Conservation (phyloP, 1,140 invertebrate species). For the Drosophila asahinai region DNA sequence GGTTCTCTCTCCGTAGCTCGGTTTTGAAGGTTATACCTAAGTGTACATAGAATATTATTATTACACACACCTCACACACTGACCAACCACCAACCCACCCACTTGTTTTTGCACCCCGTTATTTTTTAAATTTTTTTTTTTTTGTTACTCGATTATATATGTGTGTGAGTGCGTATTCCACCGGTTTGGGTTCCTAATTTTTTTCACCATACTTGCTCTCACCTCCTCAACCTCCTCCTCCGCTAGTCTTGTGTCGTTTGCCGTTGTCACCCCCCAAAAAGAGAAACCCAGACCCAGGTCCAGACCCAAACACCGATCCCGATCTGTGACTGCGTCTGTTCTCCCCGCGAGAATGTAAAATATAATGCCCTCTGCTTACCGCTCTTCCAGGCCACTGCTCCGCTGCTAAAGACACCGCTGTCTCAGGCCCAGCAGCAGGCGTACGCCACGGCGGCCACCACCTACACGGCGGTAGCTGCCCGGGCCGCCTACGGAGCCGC, state of each 20-base stretch:
- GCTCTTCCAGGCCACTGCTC: constrained; percentile 88
- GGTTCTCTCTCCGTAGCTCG: constrained; percentile 52
- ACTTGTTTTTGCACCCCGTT: constrained; percentile 38
- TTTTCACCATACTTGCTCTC: constrained; percentile 49
- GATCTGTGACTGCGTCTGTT: constrained; percentile 51
- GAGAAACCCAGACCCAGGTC: constrained; percentile 8
- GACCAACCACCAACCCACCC: not conserved
- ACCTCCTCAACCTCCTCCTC: constrained; percentile 17
- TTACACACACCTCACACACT: constrained; percentile 18
- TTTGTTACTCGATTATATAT: constrained; percentile 28
- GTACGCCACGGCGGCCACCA: constrained; percentile 89
- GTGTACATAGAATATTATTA: constrained; percentile 30
- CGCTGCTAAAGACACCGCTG: constrained; percentile 89
- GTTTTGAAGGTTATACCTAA: constrained; percentile 27
- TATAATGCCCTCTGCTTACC: constrained; percentile 60
- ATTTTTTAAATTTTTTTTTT: constrained; percentile 28
- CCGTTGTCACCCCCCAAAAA: constrained; percentile 38
- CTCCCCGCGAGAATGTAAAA: constrained; percentile 15
- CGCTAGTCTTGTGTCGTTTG: constrained; percentile 70
- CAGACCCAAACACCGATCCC: constrained; percentile 1
- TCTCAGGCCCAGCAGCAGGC: constrained; percentile 89
- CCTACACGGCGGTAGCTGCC: constrained; percentile 93
- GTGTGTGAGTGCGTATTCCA: constrained; percentile 29
- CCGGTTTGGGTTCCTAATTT: constrained; percentile 59
- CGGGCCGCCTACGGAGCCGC: constrained; percentile 93